A percentile compares a stretch with the other conserved stretches of the same genome.
These are phyloP conservation scores for Cataglyphis hispanica DNA, from an alignment of 1,140 invertebrate species.

Conservation along the genomic window DNA sequence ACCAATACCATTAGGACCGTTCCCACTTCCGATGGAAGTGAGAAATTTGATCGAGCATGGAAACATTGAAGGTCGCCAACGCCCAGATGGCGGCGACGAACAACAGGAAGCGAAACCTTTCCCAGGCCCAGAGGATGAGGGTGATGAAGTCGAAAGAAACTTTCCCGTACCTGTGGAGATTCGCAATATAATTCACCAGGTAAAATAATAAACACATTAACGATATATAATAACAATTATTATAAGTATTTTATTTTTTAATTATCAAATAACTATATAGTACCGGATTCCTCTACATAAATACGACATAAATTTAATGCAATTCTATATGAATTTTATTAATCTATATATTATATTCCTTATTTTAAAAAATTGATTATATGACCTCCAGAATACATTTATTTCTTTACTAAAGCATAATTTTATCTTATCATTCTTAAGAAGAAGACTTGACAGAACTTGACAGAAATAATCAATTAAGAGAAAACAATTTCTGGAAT, in stretches of 20 bases:
- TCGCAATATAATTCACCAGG: conserved; percentile 82
- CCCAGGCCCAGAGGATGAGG: conserved; percentile 78
- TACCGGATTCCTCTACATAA: neutral
- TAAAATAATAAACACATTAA: conserved; percentile 46
- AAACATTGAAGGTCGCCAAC: conserved; percentile 81
- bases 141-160: conserved; percentile 80
- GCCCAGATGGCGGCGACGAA: conserved; percentile 75
- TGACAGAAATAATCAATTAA: neutral
- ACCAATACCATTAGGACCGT: conserved; percentile 79
- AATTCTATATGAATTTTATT: neutral
- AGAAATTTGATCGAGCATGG: conserved; percentile 83
- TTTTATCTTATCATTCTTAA: neutral
- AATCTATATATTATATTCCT: conserved; percentile 86
- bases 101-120: conserved; percentile 81
- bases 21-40: conserved; percentile 82
- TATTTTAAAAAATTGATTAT: neutral
- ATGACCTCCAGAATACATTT: too few species aligned
- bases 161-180: conserved; percentile 82
- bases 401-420: neutral
- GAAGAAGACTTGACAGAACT: too few species aligned
- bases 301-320: too few species aligned
- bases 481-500: neutral
- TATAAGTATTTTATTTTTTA: conserved; percentile 79
- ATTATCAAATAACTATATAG: neutral
- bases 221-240: too few species aligned